phyloP scores from a whole-genome alignment of 2,888 invertebrate species.

The Dastarcus helophoroides region DNA sequence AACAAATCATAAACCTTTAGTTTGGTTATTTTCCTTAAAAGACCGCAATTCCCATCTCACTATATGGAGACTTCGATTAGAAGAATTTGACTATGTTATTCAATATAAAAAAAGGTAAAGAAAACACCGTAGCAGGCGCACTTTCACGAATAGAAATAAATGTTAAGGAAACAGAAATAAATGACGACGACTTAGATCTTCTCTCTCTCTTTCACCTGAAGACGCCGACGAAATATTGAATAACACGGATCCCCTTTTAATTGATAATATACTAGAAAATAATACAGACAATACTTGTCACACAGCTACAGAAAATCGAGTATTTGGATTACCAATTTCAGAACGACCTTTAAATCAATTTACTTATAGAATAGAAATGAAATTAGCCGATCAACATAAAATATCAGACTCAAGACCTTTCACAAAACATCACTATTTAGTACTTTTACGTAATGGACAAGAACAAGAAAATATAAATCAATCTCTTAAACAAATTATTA shows the following conservation, averaged over 20 bases:
- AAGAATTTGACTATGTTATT: conserved; percentile 12
- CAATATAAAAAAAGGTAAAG: conserved; percentile 14
- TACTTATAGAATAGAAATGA: conserved; percentile 9
- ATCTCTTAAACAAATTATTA: conserved; percentile 9
- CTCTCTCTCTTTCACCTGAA: conserved; percentile 3
- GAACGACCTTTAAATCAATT: conserved; percentile 13
- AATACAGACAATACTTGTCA: conserved; percentile 10
- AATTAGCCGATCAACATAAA: conserved; percentile 10
- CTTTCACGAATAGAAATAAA: conserved; percentile 13
- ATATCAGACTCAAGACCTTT: conserved; percentile 10
- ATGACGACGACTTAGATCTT: too few relatives aligned
- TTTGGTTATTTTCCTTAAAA: conserved; percentile 16
- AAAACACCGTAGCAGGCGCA: conserved; percentile 13
- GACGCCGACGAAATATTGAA: conserved; percentile 6
- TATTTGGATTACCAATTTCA: conserved; percentile 13
- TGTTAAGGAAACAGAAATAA: conserved; percentile 4
- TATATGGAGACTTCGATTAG: conserved; percentile 10
- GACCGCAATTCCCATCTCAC: conserved; percentile 12
- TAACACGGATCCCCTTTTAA: too few relatives aligned
- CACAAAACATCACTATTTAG: conserved; percentile 12
- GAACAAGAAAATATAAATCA: conserved; percentile 11
- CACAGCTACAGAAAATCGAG: conserved; percentile 10
- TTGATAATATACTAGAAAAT: too few relatives aligned
- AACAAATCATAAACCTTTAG: conserved; percentile 17
- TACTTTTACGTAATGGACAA: conserved; percentile 7